Percentiles rank a stretch among this genome's conserved stretches.
Conservation (phyloP, 30 jellyfish, hydroid and myxozoan genomes). For the Hydra vulgaris region DNA sequence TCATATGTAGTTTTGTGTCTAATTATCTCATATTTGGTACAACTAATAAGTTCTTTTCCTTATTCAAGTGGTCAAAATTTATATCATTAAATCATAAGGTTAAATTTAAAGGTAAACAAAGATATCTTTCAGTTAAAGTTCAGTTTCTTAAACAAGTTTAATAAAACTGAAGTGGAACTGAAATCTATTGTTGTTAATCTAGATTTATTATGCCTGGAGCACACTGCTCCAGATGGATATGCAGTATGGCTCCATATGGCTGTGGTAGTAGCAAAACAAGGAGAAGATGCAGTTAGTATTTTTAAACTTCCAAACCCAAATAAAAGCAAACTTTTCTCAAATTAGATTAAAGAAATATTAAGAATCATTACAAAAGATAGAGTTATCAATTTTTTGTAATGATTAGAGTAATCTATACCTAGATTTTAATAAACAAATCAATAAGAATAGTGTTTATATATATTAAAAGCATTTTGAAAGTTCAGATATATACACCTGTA, state of each 20-base stretch:
- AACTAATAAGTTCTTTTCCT: no score
- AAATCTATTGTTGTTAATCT: neutral
- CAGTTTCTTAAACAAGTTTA: neutral
- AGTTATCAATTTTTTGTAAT: no score
- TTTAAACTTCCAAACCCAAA: neutral
- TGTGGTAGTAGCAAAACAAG: neutral
- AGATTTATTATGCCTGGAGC: neutral
- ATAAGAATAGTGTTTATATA: neutral
- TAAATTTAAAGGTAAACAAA: neutral
- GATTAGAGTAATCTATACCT: no score
- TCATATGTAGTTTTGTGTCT: no score
- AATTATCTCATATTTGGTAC: no score
- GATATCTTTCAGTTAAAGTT: neutral
- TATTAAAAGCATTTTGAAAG: neutral
- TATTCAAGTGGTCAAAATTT: neutral
- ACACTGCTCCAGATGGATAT: neutral
- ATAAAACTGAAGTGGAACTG: neutral
- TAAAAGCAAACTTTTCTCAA: neutral
- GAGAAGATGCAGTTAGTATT: neutral
- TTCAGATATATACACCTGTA: neutral
- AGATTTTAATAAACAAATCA: neutral
- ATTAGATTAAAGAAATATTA: neutral
- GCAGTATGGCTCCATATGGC: no score
- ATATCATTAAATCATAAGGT: neutral
- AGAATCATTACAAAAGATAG: neutral